These are phyloP conservation scores for Vimba vimba DNA, from an alignment of 2,113 vertebrate genomes.

Conservation along the genomic window DNA sequence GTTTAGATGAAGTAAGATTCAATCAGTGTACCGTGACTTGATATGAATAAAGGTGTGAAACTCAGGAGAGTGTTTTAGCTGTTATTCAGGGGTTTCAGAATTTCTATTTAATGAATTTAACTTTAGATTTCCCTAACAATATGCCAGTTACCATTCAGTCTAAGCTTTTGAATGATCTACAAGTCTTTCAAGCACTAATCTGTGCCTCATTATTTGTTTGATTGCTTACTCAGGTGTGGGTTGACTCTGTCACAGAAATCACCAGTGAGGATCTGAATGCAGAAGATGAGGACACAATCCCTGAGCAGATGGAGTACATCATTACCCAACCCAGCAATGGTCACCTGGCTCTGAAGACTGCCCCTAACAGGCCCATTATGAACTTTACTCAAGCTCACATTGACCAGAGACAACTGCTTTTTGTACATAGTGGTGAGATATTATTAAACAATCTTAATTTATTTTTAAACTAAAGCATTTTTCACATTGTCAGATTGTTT, in stretches of 20 bases:
- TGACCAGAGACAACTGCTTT: conserved; percentile 81
- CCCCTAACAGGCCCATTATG: conserved; percentile 77
- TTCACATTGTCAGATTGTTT: background rate
- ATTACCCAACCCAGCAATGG: conserved; percentile 86
- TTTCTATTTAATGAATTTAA: background rate
- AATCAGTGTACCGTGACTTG: background rate
- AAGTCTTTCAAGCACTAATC: background rate
- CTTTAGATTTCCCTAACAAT: too few species aligned
- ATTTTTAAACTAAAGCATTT: background rate
- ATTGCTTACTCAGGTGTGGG: conserved; percentile 81
- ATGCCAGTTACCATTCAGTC: background rate
- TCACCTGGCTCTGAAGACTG: conserved; percentile 83
- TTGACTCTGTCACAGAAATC: conserved; percentile 85
- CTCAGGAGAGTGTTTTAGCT: background rate
- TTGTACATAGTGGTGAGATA: conserved; percentile 83
- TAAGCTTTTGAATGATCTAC: background rate
- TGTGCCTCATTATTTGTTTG: background rate
- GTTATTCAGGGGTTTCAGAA: background rate
- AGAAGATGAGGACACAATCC: conserved; percentile 80
- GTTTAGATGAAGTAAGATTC: background rate
- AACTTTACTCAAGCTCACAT: conserved; percentile 89
- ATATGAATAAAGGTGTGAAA: background rate
- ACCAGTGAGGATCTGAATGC: conserved; percentile 76
- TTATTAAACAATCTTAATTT: background rate
- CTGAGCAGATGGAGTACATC: conserved; percentile 80